Evolutionary conservation across 2,113 vertebrate species (phyloP).

Genomic region (Callopanchax toddi): DNA sequence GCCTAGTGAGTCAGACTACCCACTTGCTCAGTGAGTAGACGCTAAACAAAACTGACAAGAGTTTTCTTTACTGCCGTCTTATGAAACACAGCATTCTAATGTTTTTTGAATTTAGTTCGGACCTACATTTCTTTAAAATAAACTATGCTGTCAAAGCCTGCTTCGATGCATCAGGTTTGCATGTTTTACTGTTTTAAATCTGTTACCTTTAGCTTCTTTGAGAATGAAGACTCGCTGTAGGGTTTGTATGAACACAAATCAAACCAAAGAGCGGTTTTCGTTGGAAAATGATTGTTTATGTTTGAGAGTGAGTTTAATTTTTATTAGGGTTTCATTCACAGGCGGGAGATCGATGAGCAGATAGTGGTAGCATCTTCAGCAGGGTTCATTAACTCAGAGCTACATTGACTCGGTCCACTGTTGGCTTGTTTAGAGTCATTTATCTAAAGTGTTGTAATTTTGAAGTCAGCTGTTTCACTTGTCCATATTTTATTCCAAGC

Average conservation of each 20-base stretch:
- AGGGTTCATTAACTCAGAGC: not conserved
- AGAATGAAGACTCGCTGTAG: not conserved
- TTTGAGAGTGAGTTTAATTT: not conserved
- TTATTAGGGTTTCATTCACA: not conserved
- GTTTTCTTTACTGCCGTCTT: not conserved
- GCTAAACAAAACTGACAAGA: not conserved
- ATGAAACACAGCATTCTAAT: not conserved
- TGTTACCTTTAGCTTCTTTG: not conserved
- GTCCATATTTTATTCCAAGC: too few relatives aligned
- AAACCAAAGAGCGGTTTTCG: too few relatives aligned
- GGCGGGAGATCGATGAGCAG: not conserved
- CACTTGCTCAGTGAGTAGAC: not conserved
- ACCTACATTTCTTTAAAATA: not conserved
- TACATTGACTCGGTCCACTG: not conserved
- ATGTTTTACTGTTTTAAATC: not conserved
- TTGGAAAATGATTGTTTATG: not conserved
- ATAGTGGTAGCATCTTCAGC: not conserved
- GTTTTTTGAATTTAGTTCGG: not conserved
- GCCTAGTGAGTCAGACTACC: slow-evolving; percentile 1
- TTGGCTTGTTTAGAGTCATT: not conserved
- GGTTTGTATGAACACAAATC: not conserved
- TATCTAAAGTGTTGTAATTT: not conserved
- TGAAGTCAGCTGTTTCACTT: not conserved
- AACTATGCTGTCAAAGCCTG: not conserved
- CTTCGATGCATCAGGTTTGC: not conserved